phyloP scores from a whole-genome alignment of 2,797 vertebrate genomes.

The Xenops minutus region DNA sequence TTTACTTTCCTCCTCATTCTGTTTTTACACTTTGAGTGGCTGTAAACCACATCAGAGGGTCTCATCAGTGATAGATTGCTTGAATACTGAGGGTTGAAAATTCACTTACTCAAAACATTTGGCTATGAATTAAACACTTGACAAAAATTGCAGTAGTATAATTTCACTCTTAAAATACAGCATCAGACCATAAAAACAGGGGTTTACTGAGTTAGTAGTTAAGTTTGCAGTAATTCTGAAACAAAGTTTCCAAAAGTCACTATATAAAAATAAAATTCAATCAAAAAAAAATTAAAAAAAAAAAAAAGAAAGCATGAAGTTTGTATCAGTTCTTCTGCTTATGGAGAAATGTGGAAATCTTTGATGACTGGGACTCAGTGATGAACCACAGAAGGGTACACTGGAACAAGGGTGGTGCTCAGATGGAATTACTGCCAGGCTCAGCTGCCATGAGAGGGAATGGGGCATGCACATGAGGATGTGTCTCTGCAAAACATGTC shows the following conservation, averaged over 20 bases:
- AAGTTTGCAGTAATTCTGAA: neutral
- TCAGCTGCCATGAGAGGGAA: neutral
- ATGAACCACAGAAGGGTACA: neutral
- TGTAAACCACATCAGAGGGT: neutral
- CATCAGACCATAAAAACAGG: neutral
- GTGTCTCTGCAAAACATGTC: neutral
- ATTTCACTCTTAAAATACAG: neutral
- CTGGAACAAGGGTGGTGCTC: neutral
- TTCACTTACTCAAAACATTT: neutral
- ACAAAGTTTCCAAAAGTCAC: neutral
- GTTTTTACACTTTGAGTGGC: neutral
- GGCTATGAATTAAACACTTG: neutral
- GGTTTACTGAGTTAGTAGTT: neutral
- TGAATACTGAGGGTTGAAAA: neutral
- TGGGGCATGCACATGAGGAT: accelerated
- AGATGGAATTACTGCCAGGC: neutral
- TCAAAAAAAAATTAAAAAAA: neutral
- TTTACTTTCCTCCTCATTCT: neutral
- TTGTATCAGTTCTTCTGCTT: neutral
- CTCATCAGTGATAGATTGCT: neutral
- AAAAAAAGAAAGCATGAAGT: neutral
- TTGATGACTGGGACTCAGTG: neutral
- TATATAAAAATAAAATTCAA: neutral
- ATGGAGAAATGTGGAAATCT: neutral
- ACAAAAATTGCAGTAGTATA: neutral